Evolutionary conservation across 2,888 invertebrate genomes (phyloP), one percentile per base, ranked within the genome.

Genomic region (Trissonchulus latispiculum): DNA sequence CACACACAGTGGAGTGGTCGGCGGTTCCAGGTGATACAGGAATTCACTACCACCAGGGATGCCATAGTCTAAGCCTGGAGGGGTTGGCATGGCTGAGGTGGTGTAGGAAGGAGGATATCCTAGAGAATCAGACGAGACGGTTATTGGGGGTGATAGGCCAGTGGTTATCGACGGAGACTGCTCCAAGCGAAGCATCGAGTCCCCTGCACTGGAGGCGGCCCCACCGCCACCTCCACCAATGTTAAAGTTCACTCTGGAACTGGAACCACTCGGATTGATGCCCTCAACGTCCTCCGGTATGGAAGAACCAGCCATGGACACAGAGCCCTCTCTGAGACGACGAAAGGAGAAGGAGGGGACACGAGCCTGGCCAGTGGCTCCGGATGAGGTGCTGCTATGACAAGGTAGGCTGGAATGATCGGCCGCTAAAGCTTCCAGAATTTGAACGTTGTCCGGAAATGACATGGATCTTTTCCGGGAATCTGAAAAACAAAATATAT

Each of bases 381-480:
- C 48, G 48, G 48, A 48, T 8, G 48, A 23, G 48, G 48, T 23
- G 8, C 8, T 15, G 48, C 23, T 8, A 23, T 15, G 8, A 23
- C 48, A 48, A 23, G 48, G 48, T 23, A 23, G 23, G 48, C 23
- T 8, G 23, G 48, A 23, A 23, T 48, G 48, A 8, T 48, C 48
- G 48, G 48, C 48, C 8, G 48, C 48, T 23, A 48, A 23, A 23
- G 8, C 8, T 48, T 48, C 64, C 64, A 62, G 31, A 18, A 29
- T 29, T n/a, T 62, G 64, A 3, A 62, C 79, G 8, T 77, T 77
- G 67, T 79, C 80, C 18, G 80, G 79, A 2, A 79, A 74, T 18
- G 79, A 79, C 0, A 78, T 77, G 0, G 80, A 78, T 28, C 78
- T 73, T 48, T 76, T 76, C 33, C 76, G 72, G 23, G 48, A 48